Conservation (phyloP, 2,113 vertebrate genomes). For the Phrynocephalus versicolor region DNA sequence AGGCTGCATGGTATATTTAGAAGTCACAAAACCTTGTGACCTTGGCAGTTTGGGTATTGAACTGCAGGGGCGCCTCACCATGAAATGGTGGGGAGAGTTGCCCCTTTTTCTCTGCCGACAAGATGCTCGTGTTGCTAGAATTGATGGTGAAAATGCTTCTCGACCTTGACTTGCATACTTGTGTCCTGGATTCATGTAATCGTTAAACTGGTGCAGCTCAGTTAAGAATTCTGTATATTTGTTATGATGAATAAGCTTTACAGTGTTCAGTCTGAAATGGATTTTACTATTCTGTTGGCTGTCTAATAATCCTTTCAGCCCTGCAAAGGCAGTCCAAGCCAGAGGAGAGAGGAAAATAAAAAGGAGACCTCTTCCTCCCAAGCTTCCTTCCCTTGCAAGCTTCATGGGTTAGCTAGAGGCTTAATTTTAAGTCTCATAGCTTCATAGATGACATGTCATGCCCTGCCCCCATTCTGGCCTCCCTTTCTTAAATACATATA, state of each 20-base stretch:
- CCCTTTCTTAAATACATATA: constrained; percentile 45
- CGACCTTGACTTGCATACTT: constrained; percentile 33
- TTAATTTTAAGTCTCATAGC: neutral
- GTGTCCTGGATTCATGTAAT: constrained; percentile 20
- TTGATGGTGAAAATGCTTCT: neutral
- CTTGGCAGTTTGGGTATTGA: neutral
- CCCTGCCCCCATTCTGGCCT: neutral
- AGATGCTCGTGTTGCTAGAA: too few relatives aligned
- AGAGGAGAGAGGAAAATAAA: neutral
- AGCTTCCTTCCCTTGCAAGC: neutral
- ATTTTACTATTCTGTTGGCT: neutral
- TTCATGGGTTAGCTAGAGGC: neutral
- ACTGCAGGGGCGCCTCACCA: neutral
- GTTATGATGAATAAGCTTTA: neutral
- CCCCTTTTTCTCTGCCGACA: neutral
- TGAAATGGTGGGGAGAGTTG: neutral
- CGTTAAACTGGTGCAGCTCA: neutral
- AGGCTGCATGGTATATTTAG: too few relatives aligned
- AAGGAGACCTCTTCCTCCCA: neutral
- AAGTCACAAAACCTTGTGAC: too few relatives aligned
- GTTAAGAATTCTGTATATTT: neutral
- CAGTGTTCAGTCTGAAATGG: neutral
- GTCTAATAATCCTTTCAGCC: neutral
- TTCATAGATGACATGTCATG: rapidly evolving
- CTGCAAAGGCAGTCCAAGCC: neutral